phyloP scores from a whole-genome alignment of 2,113 vertebrate genomes.

The Paracanthobrama guichenoti region DNA sequence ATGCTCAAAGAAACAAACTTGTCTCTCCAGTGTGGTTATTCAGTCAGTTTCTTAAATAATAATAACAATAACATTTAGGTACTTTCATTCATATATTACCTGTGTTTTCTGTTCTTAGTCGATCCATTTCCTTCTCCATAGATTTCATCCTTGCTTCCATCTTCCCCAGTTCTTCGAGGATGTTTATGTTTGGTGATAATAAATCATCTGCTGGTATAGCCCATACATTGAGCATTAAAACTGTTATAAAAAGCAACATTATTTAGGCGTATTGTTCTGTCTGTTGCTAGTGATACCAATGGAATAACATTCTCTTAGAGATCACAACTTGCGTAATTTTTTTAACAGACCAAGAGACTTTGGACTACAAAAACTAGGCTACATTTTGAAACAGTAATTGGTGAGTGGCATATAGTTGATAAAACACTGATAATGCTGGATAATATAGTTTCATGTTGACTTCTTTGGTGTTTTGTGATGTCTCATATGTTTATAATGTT shows the following conservation, averaged over 20 bases:
- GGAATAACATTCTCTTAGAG: background rate
- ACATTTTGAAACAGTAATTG: background rate
- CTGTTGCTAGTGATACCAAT: background rate
- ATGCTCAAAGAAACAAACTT: no score
- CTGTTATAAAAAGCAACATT: background rate
- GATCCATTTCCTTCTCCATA: constrained; percentile 17
- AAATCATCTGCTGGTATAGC: constrained; percentile 8
- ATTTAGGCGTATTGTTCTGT: background rate
- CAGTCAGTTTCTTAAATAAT: no score
- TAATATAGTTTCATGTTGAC: background rate
- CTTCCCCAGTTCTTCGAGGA: constrained; percentile 29
- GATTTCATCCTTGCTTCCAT: constrained; percentile 8
- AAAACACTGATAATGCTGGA: background rate
- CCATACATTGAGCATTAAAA: constrained; percentile 3
- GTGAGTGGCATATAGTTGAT: background rate
- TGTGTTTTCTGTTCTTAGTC: constrained; percentile 3
- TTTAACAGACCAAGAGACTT: constrained; percentile 7
- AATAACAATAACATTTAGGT: no score
- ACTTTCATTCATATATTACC: background rate
- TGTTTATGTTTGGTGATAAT: constrained; percentile 7
- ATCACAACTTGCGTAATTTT: background rate
- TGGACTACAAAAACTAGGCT: background rate
- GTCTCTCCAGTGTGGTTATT: no score
- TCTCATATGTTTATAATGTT: no score
- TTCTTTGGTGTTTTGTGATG: no score